phyloP scores from a whole-genome alignment of 2,888 invertebrate genomes.

The Heliconius erato region DNA sequence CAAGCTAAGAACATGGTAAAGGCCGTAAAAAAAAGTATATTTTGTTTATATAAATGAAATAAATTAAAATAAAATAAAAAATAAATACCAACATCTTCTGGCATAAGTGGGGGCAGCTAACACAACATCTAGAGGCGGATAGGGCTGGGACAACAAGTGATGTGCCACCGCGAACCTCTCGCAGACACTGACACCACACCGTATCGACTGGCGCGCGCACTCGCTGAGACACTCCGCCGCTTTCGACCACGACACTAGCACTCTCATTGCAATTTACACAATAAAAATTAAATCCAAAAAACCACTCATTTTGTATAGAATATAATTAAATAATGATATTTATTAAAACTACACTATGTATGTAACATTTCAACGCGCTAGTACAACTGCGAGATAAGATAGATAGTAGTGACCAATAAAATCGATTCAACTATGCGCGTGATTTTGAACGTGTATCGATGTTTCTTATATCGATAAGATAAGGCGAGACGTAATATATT shows the following conservation, averaged over 20 bases:
- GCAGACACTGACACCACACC: constrained; percentile 71
- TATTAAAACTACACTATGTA: constrained; percentile 39
- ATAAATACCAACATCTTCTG: constrained; percentile 69
- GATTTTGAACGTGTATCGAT: constrained; percentile 72
- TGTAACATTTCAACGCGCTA: constrained; percentile 54
- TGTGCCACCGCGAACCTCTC: constrained; percentile 67
- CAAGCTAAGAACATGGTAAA: neutral
- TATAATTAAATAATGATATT: neutral
- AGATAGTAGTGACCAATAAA: constrained; percentile 66
- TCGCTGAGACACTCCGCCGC: constrained; percentile 69
- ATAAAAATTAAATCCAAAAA: constrained; percentile 24
- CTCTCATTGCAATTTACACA: constrained; percentile 59
- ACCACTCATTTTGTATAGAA: constrained; percentile 30
- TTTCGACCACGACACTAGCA: constrained; percentile 68
- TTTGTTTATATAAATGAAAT: neutral
- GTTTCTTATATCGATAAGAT: constrained; percentile 69
- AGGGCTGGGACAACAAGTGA: constrained; percentile 69
- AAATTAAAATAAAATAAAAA: neutral
- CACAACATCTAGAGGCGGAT: constrained; percentile 74
- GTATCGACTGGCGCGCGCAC: constrained; percentile 70
- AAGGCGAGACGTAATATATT: constrained; percentile 59
- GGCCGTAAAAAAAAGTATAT: neutral
- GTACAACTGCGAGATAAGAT: constrained; percentile 61
- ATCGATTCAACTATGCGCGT: constrained; percentile 71
- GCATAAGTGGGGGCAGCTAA: constrained; percentile 71